Percentiles rank a stretch among this genome's conserved stretches.
Evolutionary conservation across 2,797 vertebrate genomes (phyloP).

Genomic region (Notamacropus eugenii): DNA sequence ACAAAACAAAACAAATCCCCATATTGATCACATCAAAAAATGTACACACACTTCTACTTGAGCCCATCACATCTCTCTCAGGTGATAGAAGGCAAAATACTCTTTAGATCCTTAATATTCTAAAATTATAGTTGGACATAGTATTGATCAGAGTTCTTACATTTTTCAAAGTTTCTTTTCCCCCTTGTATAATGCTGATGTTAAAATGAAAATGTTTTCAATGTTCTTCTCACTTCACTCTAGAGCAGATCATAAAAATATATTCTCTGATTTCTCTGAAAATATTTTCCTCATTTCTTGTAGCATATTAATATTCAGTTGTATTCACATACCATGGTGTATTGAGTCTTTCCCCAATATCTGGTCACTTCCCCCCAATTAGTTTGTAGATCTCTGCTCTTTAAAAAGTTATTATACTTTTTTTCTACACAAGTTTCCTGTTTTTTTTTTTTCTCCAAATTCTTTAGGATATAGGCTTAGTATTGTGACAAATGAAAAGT

Average conservation of each 20-base stretch:
- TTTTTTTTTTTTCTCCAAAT: too few species aligned
- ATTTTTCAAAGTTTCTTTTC: not conserved
- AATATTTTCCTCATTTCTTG: too few species aligned
- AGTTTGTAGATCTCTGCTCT: too few species aligned
- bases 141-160: not conserved
- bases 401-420: too few species aligned
- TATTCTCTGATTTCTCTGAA: not conserved
- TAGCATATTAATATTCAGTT: too few species aligned
- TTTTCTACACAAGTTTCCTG: too few species aligned
- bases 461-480: too few species aligned
- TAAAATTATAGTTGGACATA: not conserved
- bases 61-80: not conserved
- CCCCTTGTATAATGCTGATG: not conserved
- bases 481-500: not conserved
- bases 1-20: too few species aligned
- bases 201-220: not conserved
- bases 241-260: not conserved
- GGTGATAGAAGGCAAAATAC: not conserved
- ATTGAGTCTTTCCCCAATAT: too few species aligned
- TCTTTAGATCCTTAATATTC: not conserved
- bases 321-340: too few species aligned
- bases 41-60: not conserved
- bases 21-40: not conserved
- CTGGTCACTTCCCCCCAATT: too few species aligned
- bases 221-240: not conserved